phyloP scores from a whole-genome alignment of 2,113 vertebrate genomes.

The Lophius piscatorius region DNA sequence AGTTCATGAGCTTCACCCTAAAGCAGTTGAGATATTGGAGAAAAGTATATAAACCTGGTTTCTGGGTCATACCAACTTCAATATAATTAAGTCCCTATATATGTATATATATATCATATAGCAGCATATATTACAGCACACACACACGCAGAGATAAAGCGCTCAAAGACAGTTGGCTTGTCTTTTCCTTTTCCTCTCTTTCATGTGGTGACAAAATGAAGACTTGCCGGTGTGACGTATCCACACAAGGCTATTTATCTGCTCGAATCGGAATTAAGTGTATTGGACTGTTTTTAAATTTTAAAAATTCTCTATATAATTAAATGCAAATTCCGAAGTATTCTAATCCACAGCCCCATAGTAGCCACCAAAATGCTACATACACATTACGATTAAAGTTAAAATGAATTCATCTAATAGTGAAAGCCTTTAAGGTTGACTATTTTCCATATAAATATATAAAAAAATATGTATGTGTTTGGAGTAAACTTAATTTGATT shows the following conservation, averaged over 20 bases:
- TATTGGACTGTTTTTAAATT: conserved; percentile 13
- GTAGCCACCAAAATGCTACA: neutral
- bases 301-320: too few species aligned
- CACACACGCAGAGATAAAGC: conserved; percentile 7
- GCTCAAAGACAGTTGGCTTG: conserved; percentile 50
- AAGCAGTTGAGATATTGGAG: conserved; percentile 1
- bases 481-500: neutral
- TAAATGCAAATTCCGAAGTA: too few species aligned
- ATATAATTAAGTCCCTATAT: too few species aligned
- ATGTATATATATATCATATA: too few species aligned
- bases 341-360: too few species aligned
- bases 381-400: too few species aligned
- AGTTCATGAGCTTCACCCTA: neutral
- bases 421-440: neutral
- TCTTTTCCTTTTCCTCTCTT: conserved; percentile 41
- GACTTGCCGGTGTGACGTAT: conserved; percentile 55
- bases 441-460: neutral
- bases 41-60: conserved; percentile 4
- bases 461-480: too few species aligned
- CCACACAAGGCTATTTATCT: conserved; percentile 40
- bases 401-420: too few species aligned
- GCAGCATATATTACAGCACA: conserved; percentile 31
- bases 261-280: conserved; percentile 53
- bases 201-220: conserved; percentile 61
- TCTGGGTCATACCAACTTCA: conserved; percentile 13